Evolutionary conservation across 2,888 invertebrate genomes (phyloP).

Genomic region (Ennomos fuscantarius): DNA sequence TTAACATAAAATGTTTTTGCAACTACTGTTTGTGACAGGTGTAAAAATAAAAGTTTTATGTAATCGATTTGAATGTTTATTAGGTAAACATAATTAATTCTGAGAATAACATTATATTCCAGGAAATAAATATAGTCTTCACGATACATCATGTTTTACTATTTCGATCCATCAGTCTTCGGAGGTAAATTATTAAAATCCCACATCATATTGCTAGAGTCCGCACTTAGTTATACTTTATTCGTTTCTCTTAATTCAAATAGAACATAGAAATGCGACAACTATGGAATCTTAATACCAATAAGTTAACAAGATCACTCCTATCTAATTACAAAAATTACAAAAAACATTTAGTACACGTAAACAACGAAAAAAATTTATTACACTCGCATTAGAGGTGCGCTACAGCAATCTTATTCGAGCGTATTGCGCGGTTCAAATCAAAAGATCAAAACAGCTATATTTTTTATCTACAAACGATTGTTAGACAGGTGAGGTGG

Average conservation of each 20-base stretch:
- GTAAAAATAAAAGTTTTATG: conserved; percentile 28
- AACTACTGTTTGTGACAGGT: neutral
- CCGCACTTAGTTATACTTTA: conserved; percentile 15
- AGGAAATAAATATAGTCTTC: conserved; percentile 63
- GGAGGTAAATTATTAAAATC: conserved; percentile 20
- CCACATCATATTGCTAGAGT: conserved; percentile 4
- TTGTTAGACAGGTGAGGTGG: conserved; percentile 24
- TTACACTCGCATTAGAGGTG: conserved; percentile 11
- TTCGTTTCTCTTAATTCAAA: conserved; percentile 10
- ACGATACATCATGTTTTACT: conserved; percentile 49
- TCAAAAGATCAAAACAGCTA: no score
- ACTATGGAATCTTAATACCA: conserved; percentile 20
- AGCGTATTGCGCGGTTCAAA: no score
- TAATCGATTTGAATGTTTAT: conserved; percentile 53
- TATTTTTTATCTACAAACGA: conserved; percentile 23
- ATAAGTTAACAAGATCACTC: conserved; percentile 21
- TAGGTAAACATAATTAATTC: conserved; percentile 50
- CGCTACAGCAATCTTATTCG: no score
- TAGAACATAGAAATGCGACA: conserved; percentile 7
- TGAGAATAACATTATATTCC: conserved; percentile 55
- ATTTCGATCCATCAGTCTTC: conserved; percentile 57
- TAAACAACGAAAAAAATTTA: conserved; percentile 26
- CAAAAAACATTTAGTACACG: neutral
- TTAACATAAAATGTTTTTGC: neutral
- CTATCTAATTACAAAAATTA: conserved; percentile 4